Evolutionary conservation across 2,888 invertebrate species (phyloP), one percentile per base, ranked within the genome.

Genomic region (Germaria angustata): DNA sequence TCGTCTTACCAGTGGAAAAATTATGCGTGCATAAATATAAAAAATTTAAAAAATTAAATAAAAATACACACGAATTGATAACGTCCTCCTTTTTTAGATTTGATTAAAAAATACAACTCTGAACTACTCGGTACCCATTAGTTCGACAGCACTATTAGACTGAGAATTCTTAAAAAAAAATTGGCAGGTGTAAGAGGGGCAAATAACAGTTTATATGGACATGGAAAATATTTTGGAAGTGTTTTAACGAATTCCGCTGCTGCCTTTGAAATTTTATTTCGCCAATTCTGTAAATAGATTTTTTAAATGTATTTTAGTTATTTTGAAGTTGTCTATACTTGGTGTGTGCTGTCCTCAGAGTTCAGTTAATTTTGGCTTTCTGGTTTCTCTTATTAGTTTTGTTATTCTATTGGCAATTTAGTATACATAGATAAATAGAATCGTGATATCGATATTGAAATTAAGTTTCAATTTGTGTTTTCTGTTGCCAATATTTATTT

Each of bases 381-480:
- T 68, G 1, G 36, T 51, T 36, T 17, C 9, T 39, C 13, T 17
- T 28, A 44, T 44, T n/a, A 28, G 4, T 34, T 71, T 32, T 57
- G 44, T 46, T 22, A 13, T 9, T 36, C 24, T 24, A 1, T 55
- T 24, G 7, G n/a, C 69, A 55, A 20, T 39, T 72, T 61, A 15
- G 20, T 61, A 51, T 61, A n/a, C n/a, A n/a, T n/a, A 73, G 51
- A 63, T 53, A 73, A 73, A 63, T 32, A 63, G 41, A 63, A 22
- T 75, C 36, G 65, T 17, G 46, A 57, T 39, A 46, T 36, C 44
- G 55, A 65, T 65, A 55, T 75, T 75, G 57, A 46, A 46, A 76
- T 76, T 57, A 66, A 49, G 39, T 57, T 75, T 41, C 9, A 32
- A 73, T 41, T 51, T 72, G 36, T 63, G 6, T 41, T 24, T 20